phyloP scores from a whole-genome alignment of 2,888 invertebrate genomes.

The Eledona agricola region DNA sequence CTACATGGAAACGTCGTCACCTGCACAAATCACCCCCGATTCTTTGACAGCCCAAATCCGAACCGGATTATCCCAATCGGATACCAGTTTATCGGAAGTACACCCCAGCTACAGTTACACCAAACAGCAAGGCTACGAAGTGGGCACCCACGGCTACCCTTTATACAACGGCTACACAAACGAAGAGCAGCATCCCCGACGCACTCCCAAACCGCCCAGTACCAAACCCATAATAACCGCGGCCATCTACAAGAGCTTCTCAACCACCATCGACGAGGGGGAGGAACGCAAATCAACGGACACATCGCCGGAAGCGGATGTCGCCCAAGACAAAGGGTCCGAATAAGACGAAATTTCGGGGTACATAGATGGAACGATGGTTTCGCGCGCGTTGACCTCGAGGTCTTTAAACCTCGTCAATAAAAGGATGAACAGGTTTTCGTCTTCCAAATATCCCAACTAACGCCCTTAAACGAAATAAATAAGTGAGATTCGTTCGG shows the following conservation, averaged over 20 bases:
- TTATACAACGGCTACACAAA: conserved; percentile 69
- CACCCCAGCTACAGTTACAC: conserved; percentile 81
- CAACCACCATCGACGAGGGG: conserved; percentile 55
- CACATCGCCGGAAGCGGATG: conserved; percentile 36
- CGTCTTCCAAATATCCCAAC: conserved; percentile 53
- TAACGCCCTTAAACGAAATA: conserved; percentile 54
- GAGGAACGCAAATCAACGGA: conserved; percentile 24
- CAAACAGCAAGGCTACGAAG: conserved; percentile 80
- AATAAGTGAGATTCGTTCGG: conserved; percentile 40
- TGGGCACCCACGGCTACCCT: conserved; percentile 76
- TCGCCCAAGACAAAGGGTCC: conserved; percentile 44
- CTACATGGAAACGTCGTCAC: conserved; percentile 55
- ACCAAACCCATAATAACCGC: conserved; percentile 76
- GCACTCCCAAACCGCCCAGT: conserved; percentile 56
- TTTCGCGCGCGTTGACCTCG: conserved; percentile 45
- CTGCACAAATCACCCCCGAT: conserved; percentile 53
- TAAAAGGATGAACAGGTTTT: conserved; percentile 55
- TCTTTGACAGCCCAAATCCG: conserved; percentile 57
- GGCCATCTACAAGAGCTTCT: conserved; percentile 74
- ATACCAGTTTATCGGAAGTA: conserved; percentile 75
- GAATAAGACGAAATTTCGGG: conserved; percentile 24
- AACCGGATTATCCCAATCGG: conserved; percentile 84
- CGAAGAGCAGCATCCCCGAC: conserved; percentile 49
- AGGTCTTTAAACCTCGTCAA: conserved; percentile 55
- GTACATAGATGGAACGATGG: conserved; percentile 16